phyloP scores from a whole-genome alignment of 2,113 vertebrate species.

The Thunnus thynnus region DNA sequence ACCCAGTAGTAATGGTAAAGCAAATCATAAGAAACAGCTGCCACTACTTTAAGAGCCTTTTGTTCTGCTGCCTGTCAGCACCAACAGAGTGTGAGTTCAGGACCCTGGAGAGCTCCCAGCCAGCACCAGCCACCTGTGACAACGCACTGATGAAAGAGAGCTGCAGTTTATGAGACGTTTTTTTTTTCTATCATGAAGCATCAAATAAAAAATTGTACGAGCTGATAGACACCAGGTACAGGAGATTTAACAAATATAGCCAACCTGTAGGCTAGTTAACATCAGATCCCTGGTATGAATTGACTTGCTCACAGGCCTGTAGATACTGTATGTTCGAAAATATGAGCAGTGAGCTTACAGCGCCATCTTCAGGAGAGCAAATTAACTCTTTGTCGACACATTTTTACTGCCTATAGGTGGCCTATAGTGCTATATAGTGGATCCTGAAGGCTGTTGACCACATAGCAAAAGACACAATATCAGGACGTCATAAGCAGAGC shows the following conservation, averaged over 20 bases:
- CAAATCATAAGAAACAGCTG: neutral
- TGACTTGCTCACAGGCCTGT: neutral
- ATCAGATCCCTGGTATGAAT: neutral
- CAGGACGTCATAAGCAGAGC: neutral
- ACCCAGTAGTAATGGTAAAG: neutral
- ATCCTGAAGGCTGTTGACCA: neutral
- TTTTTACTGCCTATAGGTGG: neutral
- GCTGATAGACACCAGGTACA: neutral
- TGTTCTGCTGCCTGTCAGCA: constrained; percentile 22
- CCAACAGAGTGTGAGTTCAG: constrained; percentile 57
- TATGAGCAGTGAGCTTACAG: neutral
- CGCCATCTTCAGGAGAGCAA: constrained; percentile 62
- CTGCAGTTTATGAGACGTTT: neutral
- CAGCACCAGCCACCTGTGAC: constrained; percentile 41
- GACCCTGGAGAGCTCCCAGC: constrained; percentile 74
- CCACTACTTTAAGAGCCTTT: neutral
- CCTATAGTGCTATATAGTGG: neutral
- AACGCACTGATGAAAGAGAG: neutral
- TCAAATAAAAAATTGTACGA: accelerated
- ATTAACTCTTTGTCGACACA: no score
- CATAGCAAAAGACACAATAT: neutral
- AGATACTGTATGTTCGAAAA: neutral
- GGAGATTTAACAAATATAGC: neutral
- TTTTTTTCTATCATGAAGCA: neutral
- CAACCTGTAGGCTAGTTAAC: neutral